Conservation (phyloP, 2,888 invertebrate species). For the Ptychoptera contaminata region DNA sequence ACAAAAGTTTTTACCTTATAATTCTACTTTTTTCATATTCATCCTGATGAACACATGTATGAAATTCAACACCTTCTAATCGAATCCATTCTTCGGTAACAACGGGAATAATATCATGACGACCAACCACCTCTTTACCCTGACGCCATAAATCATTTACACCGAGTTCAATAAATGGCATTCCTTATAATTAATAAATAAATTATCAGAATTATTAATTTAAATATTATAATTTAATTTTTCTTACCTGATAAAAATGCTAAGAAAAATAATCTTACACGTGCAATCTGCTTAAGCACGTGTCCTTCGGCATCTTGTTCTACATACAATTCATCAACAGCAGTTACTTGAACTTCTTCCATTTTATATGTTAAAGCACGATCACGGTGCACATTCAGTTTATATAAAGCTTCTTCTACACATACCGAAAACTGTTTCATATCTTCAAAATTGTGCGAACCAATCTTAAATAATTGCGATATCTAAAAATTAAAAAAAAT, state of each 20-base stretch:
- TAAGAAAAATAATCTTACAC: conserved; percentile 89
- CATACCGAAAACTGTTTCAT: conserved; percentile 81
- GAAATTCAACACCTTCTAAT: conserved; percentile 86
- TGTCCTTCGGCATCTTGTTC: conserved; percentile 75
- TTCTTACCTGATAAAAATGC: conserved; percentile 76
- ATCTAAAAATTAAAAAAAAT: conserved; percentile 27
- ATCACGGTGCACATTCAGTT: conserved; percentile 69
- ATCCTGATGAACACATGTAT: conserved; percentile 80
- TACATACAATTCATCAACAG: conserved; percentile 83
- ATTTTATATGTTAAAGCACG: conserved; percentile 84
- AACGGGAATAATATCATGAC: conserved; percentile 97
- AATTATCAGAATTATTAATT: conserved; percentile 1
- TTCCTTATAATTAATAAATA: conserved; percentile 40
- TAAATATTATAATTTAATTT: neutral
- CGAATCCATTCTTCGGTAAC: conserved; percentile 99
- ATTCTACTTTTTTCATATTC: conserved; percentile 75
- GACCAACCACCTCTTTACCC: conserved; percentile 96
- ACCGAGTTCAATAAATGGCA: conserved; percentile 93
- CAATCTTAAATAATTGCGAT: conserved; percentile 91
- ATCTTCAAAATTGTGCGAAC: conserved; percentile 75
- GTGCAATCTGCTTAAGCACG: conserved; percentile 78
- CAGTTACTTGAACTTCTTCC: conserved; percentile 88
- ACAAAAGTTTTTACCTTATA: conserved; percentile 57
- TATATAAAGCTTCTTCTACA: conserved; percentile 87
- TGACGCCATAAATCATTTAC: conserved; percentile 95